Base-by-base conservation (phyloP, 2,113 vertebrate species). In the Accipiter cooperii region DNA sequence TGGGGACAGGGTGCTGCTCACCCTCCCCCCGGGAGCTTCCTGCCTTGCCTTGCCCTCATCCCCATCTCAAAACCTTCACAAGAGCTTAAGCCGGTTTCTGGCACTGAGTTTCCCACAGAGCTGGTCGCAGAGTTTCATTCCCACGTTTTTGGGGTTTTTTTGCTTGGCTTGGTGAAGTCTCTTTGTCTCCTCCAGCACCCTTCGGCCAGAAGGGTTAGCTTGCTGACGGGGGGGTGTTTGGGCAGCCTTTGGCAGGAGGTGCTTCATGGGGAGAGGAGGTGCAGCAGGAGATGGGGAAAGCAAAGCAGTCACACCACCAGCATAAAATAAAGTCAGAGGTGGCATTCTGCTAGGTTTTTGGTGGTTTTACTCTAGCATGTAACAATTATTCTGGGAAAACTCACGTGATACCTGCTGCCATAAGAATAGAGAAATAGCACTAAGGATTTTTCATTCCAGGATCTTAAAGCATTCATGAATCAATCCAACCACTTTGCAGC, bases 31-130 rank as follows among this genome's bases (percentile, higher is more conserved):
- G 16, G 69, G 87, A 96, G 86, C 85, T 96, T 96, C 89, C 95
- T 97, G 91, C 88, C 90, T 89, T 90, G 92, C 92, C 87, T 51
- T 93, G 90, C 92, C 82, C 54, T 93, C 70, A 70, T 79, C 71
- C 40, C n/a, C 8, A 17, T 61, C 83, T 73, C 61, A 60, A 68
- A 63, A 90, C 36, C 84, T 94, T 71, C 74, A 24, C 44, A 65
- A 76, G 70, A 89, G 80, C 65, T 89, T 89, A 63, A 92, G 49
- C 61, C 4, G 2, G 20, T 46, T 92, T 80, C 81, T 88, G 69
- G 44, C 58, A 40, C 0, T 31, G 69, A 75, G 29, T 80, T 90
- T 88, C 85, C 79, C 70, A 87, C 65, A 87, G 60, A 92, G 61
- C 42, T 64, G 54, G 24, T 86, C 87, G 42, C 40, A 38, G 58